Conservation (phyloP, 30 jellyfish, hydroid and myxozoan genomes). For the Nemopilema nomurai region DNA sequence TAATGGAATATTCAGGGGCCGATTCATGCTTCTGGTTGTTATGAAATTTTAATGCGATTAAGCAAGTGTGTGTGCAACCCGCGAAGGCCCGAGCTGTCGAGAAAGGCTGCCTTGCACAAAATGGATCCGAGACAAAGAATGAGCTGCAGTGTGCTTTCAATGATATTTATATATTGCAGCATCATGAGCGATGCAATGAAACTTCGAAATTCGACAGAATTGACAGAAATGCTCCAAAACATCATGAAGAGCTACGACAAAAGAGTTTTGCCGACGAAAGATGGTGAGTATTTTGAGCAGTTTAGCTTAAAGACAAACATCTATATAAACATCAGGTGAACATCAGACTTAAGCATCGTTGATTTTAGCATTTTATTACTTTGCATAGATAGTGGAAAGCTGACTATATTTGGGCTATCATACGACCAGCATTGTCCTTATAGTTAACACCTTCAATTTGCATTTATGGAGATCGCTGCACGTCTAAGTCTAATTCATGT, state of each 20-base stretch:
- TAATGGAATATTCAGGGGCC: background rate
- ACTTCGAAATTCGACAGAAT: slow-evolving; percentile 44
- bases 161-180: slow-evolving; percentile 17
- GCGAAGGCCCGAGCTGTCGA: background rate
- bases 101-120: background rate
- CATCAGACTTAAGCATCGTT: too few species aligned
- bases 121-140: background rate
- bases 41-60: background rate
- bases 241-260: slow-evolving; percentile 53
- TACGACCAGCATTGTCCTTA: too few species aligned
- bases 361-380: too few species aligned
- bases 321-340: too few species aligned
- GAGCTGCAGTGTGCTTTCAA: background rate
- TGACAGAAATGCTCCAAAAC: slow-evolving; percentile 20
- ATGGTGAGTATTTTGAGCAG: slow-evolving; percentile 35
- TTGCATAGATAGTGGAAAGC: too few species aligned
- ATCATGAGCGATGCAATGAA: background rate
- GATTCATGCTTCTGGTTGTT: background rate
- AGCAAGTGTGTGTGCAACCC: background rate
- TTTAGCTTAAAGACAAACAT: too few species aligned
- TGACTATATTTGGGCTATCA: too few species aligned
- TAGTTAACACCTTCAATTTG: too few species aligned
- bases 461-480: too few species aligned
- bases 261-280: slow-evolving; percentile 51
- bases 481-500: too few species aligned